A percentile compares a stretch with the other conserved stretches of the same genome.
Conservation (phyloP, 2,888 invertebrate species). For the Ormyrus thymus region DNA sequence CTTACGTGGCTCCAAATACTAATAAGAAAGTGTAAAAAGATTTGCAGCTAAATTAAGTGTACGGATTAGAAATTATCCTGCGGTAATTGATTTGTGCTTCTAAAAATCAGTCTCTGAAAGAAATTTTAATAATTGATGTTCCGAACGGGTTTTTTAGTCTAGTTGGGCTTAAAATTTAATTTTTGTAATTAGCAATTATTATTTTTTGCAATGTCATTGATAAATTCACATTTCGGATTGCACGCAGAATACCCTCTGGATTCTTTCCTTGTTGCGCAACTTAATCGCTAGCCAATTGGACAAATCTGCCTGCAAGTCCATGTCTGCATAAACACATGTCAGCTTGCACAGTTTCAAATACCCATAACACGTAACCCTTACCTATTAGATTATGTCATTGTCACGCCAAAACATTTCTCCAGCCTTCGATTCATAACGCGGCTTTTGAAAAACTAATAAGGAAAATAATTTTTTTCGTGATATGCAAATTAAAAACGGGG, state of each 20-base stretch:
- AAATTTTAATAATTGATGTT: too few species aligned
- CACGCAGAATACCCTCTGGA: neutral
- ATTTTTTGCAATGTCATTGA: neutral
- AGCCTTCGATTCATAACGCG: neutral
- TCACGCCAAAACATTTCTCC: neutral
- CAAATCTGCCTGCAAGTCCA: neutral
- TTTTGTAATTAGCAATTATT: neutral
- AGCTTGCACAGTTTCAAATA: too few species aligned
- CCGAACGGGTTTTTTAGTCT: too few species aligned
- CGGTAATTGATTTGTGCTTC: too few species aligned
- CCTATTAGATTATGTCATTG: neutral
- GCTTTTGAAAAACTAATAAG: slow-evolving; percentile 1
- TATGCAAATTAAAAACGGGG: slow-evolving; percentile 17
- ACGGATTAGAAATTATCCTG: too few species aligned
- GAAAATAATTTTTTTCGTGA: slow-evolving; percentile 1
- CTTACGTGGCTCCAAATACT: too few species aligned
- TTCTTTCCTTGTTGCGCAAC: slow-evolving; percentile 24
- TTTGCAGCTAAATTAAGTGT: too few species aligned
- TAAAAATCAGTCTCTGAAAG: too few species aligned
- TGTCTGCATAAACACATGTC: too few species aligned
- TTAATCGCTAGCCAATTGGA: slow-evolving; percentile 16
- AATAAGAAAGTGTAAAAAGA: too few species aligned
- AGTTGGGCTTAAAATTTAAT: neutral
- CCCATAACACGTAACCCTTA: neutral
- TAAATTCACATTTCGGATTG: neutral